These are phyloP conservation scores for Rachycentron canadum DNA, from an alignment of 2,797 vertebrate genomes.

Conservation along the genomic window DNA sequence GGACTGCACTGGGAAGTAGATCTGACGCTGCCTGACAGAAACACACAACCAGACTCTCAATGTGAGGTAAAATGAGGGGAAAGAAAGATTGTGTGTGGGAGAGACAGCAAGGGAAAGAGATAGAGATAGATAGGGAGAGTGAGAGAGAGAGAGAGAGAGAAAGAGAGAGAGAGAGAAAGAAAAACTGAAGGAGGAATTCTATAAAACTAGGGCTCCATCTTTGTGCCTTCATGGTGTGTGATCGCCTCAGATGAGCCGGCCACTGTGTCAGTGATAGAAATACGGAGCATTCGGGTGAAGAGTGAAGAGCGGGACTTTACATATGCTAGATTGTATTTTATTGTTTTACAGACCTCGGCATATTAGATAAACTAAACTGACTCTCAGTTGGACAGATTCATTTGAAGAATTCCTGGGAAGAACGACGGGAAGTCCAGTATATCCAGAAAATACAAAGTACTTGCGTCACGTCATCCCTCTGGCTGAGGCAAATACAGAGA, in stretches of 20 bases:
- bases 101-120: background rate
- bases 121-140: too few species aligned
- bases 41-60: background rate
- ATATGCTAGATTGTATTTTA: constrained; percentile 24
- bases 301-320: background rate
- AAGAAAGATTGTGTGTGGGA: background rate
- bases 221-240: constrained; percentile 20
- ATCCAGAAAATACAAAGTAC: background rate
- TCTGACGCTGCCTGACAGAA: background rate
- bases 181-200: background rate
- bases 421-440: background rate
- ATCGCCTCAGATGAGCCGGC: constrained; percentile 42
- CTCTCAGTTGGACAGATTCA: background rate
- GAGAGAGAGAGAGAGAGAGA: background rate
- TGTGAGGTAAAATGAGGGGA: background rate
- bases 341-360: constrained; percentile 20
- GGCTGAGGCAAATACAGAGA: background rate
- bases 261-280: constrained; percentile 49
- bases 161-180: background rate
- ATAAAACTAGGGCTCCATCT: constrained; percentile 1
- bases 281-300: constrained; percentile 27
- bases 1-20: background rate
- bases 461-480: background rate
- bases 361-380: background rate
- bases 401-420: background rate